phyloP scores from a whole-genome alignment of 1,140 invertebrate genomes.

The Ceratitis capitata region DNA sequence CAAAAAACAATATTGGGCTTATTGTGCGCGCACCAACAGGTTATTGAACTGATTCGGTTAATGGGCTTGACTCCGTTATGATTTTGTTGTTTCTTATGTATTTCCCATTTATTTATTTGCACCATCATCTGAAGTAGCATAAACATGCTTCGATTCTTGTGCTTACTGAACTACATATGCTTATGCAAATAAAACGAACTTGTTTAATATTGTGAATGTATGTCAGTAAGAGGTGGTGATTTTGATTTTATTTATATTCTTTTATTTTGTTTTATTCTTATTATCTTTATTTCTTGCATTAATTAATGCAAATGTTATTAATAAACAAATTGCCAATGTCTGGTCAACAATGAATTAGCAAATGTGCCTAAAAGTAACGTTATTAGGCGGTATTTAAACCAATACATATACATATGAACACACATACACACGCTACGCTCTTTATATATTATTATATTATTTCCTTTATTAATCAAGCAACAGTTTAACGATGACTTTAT shows the following conservation, averaged over 20 bases:
- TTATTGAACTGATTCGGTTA: neutral
- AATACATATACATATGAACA: neutral
- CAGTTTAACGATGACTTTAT: neutral
- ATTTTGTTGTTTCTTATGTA: neutral
- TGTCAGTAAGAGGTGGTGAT: neutral
- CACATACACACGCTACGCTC: too few relatives aligned
- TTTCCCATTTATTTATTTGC: neutral
- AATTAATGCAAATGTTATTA: neutral
- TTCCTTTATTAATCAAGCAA: too few relatives aligned
- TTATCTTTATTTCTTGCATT: neutral
- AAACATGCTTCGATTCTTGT: neutral
- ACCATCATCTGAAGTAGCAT: too few relatives aligned
- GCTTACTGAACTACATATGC: neutral
- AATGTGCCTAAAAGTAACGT: neutral
- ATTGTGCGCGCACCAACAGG: neutral
- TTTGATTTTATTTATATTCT: too few relatives aligned
- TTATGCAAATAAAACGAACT: neutral
- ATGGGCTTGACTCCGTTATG: neutral
- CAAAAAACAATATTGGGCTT: neutral
- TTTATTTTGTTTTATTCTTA: neutral
- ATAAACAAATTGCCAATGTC: neutral
- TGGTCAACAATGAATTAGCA: neutral
- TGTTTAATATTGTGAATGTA: neutral
- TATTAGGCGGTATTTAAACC: neutral
- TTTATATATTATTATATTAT: too few relatives aligned